Conservation (phyloP, 2,113 vertebrate species). For the Oplegnathus fasciatus region DNA sequence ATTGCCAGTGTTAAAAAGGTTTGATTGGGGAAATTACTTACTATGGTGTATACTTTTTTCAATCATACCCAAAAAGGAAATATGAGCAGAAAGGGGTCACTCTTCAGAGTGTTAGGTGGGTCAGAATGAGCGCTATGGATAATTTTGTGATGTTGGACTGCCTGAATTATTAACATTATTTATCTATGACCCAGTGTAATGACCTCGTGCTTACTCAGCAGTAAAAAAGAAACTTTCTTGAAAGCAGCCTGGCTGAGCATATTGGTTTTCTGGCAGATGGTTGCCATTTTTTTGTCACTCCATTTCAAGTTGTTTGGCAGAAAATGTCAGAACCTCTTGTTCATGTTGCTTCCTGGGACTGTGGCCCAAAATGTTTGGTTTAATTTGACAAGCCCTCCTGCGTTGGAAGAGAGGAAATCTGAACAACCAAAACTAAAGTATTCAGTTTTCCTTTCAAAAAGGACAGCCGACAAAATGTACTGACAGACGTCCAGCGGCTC, state of each 20-base stretch:
- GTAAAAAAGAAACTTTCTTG: neutral
- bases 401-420: slow-evolving; percentile 54
- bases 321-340: slow-evolving; percentile 66
- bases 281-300: slow-evolving; percentile 30
- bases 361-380: slow-evolving; percentile 70
- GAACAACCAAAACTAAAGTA: slow-evolving; percentile 43
- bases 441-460: slow-evolving; percentile 42
- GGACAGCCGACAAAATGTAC: slow-evolving; percentile 39
- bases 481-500: slow-evolving; percentile 39
- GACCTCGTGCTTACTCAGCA: slow-evolving; percentile 36
- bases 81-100: neutral
- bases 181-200: neutral
- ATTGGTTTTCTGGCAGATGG: slow-evolving; percentile 21
- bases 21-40: neutral
- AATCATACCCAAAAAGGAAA: neutral
- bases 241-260: slow-evolving; percentile 8
- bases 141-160: neutral
- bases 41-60: no score
- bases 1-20: neutral
- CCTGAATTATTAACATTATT: slow-evolving; percentile 12
- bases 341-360: slow-evolving; percentile 67
- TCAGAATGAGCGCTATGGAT: neutral
- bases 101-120: neutral
- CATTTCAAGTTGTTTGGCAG: slow-evolving; percentile 60
- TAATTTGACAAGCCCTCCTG: slow-evolving; percentile 47